These are phyloP conservation scores for Halocynthia roretzi DNA, from an alignment of 23 tunicate species.

Conservation along the genomic window DNA sequence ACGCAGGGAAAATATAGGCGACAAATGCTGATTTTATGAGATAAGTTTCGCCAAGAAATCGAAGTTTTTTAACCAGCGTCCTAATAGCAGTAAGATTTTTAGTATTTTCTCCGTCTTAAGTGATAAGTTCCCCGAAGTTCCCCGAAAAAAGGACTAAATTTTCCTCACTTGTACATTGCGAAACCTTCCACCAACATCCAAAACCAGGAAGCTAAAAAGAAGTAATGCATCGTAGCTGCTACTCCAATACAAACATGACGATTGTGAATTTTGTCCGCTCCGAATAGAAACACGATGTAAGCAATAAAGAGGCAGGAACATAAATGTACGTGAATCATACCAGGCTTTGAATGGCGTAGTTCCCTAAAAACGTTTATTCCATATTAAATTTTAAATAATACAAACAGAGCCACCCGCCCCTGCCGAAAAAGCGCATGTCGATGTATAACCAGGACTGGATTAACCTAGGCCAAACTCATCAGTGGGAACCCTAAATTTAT, in stretches of 20 bases:
- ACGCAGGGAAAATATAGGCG: conserved; percentile 22
- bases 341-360: conserved; percentile 17
- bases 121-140: too few species aligned
- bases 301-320: conserved; percentile 13
- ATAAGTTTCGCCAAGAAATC: conserved; percentile 6
- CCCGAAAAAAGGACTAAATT: too few species aligned
- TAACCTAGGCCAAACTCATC: too few species aligned
- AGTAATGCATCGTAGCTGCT: conserved; percentile 27
- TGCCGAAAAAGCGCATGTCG: too few species aligned
- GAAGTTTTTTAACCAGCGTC: conserved; percentile 13
- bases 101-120: too few species aligned
- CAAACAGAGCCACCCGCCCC: too few species aligned
- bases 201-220: conserved; percentile 26
- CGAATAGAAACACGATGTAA: conserved; percentile 11
- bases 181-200: conserved; percentile 41
- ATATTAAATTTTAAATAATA: too few species aligned
- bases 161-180: conserved; percentile 33
- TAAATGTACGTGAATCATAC: conserved; percentile 26
- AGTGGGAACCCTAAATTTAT: too few species aligned
- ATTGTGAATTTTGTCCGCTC: conserved; percentile 11
- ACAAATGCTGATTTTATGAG: conserved; percentile 8
- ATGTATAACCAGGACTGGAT: too few species aligned
- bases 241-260: conserved; percentile 11
- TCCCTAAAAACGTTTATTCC: conserved; percentile 2
- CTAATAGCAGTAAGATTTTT: too few species aligned